These are phyloP conservation scores for Octopus sinensis DNA, from an alignment of 1,140 invertebrate genomes.

Conservation along the genomic window DNA sequence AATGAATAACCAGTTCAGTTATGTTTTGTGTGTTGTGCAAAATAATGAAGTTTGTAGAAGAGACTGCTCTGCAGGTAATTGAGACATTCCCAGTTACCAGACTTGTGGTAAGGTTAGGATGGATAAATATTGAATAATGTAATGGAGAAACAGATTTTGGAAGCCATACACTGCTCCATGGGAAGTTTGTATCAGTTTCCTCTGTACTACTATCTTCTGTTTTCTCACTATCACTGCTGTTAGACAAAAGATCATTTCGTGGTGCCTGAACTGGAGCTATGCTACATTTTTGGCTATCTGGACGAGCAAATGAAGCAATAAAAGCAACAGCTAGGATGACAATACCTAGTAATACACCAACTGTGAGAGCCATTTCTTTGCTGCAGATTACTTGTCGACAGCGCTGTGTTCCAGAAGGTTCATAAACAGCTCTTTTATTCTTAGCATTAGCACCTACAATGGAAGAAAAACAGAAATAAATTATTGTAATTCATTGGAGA, in stretches of 20 bases:
- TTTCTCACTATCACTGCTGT: too few relatives aligned
- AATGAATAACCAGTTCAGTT: slow-evolving; percentile 64
- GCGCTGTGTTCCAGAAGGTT: slow-evolving; percentile 71
- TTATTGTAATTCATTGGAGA: too few relatives aligned
- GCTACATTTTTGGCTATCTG: slow-evolving; percentile 46
- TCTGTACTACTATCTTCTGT: too few relatives aligned
- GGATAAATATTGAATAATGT: slow-evolving; percentile 84
- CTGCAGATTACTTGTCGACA: slow-evolving; percentile 78
- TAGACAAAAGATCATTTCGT: too few relatives aligned
- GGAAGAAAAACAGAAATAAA: slow-evolving; percentile 28
- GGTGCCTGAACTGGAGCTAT: not conserved
- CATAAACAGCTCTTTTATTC: slow-evolving; percentile 62
- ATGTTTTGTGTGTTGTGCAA: slow-evolving; percentile 89
- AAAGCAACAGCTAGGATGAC: slow-evolving; percentile 78
- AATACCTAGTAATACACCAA: slow-evolving; percentile 74
- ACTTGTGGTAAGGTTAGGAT: slow-evolving; percentile 88
- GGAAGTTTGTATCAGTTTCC: slow-evolving; percentile 62
- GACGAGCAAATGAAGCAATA: slow-evolving; percentile 84
- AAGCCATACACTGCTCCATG: slow-evolving; percentile 83
- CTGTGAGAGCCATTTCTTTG: slow-evolving; percentile 75
- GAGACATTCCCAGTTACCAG: slow-evolving; percentile 55
- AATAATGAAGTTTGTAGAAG: slow-evolving; percentile 84
- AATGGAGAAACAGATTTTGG: slow-evolving; percentile 74
- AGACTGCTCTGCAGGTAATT: slow-evolving; percentile 65
- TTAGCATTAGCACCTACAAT: slow-evolving; percentile 68